Base-by-base conservation (phyloP, 2,113 vertebrate species). In the Jaculus jaculus region DNA sequence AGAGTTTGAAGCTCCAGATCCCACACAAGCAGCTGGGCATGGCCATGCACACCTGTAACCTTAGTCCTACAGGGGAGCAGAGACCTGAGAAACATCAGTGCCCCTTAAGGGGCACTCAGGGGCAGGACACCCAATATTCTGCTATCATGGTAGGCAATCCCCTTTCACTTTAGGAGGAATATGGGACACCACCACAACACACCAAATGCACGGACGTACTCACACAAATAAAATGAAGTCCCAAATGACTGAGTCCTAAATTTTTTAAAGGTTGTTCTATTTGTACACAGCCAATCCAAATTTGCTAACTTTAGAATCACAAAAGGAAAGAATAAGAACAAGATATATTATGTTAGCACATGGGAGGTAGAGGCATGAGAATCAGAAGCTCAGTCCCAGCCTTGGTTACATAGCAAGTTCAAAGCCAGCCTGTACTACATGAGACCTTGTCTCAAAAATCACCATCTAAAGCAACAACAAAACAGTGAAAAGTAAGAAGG, bases 401-500 rank as follows among this genome's bases (percentile, higher is more conserved):
- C 7, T 39, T 13, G n/a, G 58, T 21, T 63, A 26, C 24, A 61
- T 17, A 39, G 5, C 34, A 80, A 60, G 32, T 61, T 34, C 24
- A 26, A 80, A 80, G 54, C n/a, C 54, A 80, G 54, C 54, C 32
- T 61, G 54, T 32, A 54, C 54, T 34, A 34, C n/a, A 61, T 15
- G 77, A 34, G 26, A 63, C 5, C 37, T 24, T 61, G 23, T 63
- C 37, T 81, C 24, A 63, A 81, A 63, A 54, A 54, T 54, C 54
- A 54, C 7, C 51, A 51, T 51, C 51, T 8, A 51, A 51, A 51
- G 51, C 13, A 81, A 39, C 58, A 65, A 24, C 16, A 54, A 54
- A 87, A 77, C 91, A 81, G 15, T 82, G 34, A 90, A 88, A 71
- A 88, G 12, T 58, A 92, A 73, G 37, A 77, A n/a, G 69, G 13